Base-by-base conservation (phyloP, 2,797 vertebrate species). In the Scomberomorus guttatus region DNA sequence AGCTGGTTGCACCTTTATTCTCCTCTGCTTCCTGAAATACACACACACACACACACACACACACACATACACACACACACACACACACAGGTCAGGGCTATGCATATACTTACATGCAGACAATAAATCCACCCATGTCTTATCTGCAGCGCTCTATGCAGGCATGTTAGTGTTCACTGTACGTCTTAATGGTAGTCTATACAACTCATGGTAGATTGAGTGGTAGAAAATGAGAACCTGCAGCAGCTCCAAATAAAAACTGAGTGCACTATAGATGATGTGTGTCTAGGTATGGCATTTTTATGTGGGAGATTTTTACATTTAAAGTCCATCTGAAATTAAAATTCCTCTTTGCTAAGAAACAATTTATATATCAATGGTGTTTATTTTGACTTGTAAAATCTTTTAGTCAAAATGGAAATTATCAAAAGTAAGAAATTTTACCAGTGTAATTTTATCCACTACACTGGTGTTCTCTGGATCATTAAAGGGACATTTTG, bases 1-100 rank as follows among this genome's bases (percentile, higher is more conserved):
- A 97, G 79, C 96, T 97, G 62, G 96, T 97, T 32, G 97, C 97
- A 84, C 96, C 96, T 93, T 97, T 98, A 75, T 97, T 96, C 93
- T 97, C 97, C 93, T 98, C 97, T 79, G 97, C 96, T 67, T 99
- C 98, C 98, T 99, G 87, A 12, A 80, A 81, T 4, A 73, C 39
- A 39, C 42, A 62, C 24, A 60, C 6, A 25, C 20, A 18, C 50
- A 52, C 50, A 52, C 50, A 52, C 50, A 50, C 48, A 50, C 20
- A 48, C 46, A 48, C 44, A 46, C 44, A 46, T 12, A 46, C 44
- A 46, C n/a, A 52, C 50, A 52, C 51, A 52, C 51, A 73, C n/a
- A 68, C 12, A 24, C 6, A 56, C 34, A 70, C 4, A 60, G 20
- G 9, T 55, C 18, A 67, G 20, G 7, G 3, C 39, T 27, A 27